Conservation (phyloP, 2,888 invertebrate genomes). For the Caenorhabditis zanzibari region DNA sequence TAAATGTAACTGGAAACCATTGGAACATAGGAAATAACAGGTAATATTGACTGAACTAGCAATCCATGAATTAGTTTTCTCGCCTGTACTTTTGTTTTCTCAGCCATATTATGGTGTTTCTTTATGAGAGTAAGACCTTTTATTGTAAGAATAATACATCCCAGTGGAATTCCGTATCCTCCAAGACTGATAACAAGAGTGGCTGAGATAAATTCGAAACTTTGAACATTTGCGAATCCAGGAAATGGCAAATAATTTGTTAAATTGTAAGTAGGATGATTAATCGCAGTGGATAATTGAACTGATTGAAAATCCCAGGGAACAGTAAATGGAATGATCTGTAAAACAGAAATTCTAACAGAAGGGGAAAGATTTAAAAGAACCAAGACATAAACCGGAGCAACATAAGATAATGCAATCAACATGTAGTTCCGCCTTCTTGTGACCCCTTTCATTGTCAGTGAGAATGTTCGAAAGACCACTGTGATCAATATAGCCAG, state of each 20-base stretch:
- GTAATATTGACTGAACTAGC: constrained; percentile 33
- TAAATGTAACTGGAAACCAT: constrained; percentile 50
- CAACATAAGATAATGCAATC: constrained; percentile 18
- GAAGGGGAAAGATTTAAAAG: not conserved
- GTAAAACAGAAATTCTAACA: not conserved
- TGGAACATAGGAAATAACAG: constrained; percentile 40
- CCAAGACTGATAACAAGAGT: constrained; percentile 30
- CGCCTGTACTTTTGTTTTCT: constrained; percentile 18
- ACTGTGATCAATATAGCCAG: constrained; percentile 37
- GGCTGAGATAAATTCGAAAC: constrained; percentile 29
- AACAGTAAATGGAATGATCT: constrained; percentile 41
- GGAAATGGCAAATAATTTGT: constrained; percentile 30
- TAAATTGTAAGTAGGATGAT: constrained; percentile 38
- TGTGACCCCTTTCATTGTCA: constrained; percentile 4
- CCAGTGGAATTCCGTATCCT: constrained; percentile 34
- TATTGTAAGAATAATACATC: not conserved
- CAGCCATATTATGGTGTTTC: constrained; percentile 9
- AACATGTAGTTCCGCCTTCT: not conserved
- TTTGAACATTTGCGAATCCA: constrained; percentile 32
- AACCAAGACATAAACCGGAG: constrained; percentile 37
- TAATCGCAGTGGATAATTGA: not conserved
- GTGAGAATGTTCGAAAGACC: constrained; percentile 17
- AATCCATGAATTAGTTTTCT: constrained; percentile 34
- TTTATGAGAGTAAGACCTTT: constrained; percentile 1
- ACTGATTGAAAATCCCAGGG: constrained; percentile 34